Percentiles rank a stretch among this genome's conserved stretches.
Evolutionary conservation across 2,113 vertebrate genomes (phyloP).

Genomic region (Albula glossodonta): DNA sequence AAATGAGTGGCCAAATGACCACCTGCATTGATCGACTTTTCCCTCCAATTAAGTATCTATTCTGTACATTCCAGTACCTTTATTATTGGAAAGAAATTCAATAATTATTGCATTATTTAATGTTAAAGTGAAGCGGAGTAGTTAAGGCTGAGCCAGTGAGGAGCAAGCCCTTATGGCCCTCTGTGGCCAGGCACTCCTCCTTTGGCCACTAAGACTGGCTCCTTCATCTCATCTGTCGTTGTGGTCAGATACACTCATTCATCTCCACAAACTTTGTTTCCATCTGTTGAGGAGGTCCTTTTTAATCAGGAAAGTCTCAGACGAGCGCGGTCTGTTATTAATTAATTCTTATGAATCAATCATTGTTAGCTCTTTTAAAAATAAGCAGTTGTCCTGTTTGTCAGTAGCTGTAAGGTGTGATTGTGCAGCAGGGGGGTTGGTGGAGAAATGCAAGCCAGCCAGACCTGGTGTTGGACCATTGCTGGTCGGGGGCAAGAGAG

Average conservation of each 20-base stretch:
- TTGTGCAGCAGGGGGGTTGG: slow-evolving; percentile 42
- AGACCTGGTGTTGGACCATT: slow-evolving; percentile 22
- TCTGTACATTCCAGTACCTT: slow-evolving; percentile 99
- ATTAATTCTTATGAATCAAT: slow-evolving; percentile 59
- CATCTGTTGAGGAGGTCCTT: background rate
- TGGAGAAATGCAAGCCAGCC: background rate
- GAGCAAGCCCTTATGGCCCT: slow-evolving; percentile 70
- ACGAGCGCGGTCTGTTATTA: slow-evolving; percentile 57
- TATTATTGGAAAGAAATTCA: slow-evolving; percentile 99
- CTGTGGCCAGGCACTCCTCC: slow-evolving; percentile 41
- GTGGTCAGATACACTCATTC: slow-evolving; percentile 54
- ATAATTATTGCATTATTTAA: slow-evolving; percentile 99
- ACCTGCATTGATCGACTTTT: slow-evolving; percentile 96
- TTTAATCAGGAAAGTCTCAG: slow-evolving; percentile 14
- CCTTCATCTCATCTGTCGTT: slow-evolving; percentile 23
- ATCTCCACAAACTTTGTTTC: slow-evolving; percentile 41
- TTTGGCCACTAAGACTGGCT: too few species aligned
- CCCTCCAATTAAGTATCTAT: slow-evolving; percentile 99
- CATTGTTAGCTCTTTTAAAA: slow-evolving; percentile 45
- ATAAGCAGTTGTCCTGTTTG: slow-evolving; percentile 39
- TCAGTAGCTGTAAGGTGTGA: slow-evolving; percentile 46
- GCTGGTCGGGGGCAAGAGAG: slow-evolving; percentile 45
- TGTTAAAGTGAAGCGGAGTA: slow-evolving; percentile 97
- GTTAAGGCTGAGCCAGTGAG: slow-evolving; percentile 65
- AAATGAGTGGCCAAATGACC: slow-evolving; percentile 99